These are phyloP conservation scores for Ceratina australensis DNA, from an alignment of 1,140 invertebrate genomes.

Conservation along the genomic window DNA sequence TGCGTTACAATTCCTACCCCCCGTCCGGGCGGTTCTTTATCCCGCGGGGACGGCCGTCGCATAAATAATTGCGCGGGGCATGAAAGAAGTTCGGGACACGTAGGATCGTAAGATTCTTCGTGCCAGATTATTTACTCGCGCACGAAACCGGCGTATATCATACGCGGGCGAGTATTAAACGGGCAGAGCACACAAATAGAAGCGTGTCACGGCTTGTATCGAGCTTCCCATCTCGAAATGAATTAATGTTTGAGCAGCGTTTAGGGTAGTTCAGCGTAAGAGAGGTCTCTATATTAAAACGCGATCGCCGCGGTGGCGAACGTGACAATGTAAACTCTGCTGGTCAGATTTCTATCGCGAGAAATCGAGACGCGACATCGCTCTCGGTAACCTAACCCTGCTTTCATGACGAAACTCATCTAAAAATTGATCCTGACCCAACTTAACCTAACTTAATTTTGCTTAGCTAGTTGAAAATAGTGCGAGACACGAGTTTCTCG, in stretches of 20 bases:
- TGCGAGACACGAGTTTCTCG: no score
- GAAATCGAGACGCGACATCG: no score
- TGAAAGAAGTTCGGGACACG: not conserved
- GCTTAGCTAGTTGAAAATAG: no score
- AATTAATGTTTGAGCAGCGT: constrained; percentile 3
- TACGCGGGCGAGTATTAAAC: constrained; percentile 4
- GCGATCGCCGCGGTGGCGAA: not conserved
- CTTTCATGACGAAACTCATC: no score
- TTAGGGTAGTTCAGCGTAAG: not conserved
- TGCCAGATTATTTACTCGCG: constrained; percentile 3
- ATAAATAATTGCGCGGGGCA: not conserved
- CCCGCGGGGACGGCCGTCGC: not conserved
- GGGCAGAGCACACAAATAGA: not conserved
- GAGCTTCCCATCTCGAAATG: not conserved
- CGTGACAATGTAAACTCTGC: not conserved
- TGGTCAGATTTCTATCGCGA: not conserved
- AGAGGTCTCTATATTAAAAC: not conserved
- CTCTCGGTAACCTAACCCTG: no score
- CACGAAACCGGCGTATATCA: constrained; percentile 14
- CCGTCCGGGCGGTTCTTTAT: no score
- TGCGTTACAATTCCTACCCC: constrained; percentile 8
- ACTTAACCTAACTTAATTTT: no score
- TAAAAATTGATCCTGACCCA: no score
- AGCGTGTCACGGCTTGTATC: constrained; percentile 1
- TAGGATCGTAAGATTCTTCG: constrained; percentile 10